phyloP scores from a whole-genome alignment of 2,113 vertebrate genomes.

The Pica pica region DNA sequence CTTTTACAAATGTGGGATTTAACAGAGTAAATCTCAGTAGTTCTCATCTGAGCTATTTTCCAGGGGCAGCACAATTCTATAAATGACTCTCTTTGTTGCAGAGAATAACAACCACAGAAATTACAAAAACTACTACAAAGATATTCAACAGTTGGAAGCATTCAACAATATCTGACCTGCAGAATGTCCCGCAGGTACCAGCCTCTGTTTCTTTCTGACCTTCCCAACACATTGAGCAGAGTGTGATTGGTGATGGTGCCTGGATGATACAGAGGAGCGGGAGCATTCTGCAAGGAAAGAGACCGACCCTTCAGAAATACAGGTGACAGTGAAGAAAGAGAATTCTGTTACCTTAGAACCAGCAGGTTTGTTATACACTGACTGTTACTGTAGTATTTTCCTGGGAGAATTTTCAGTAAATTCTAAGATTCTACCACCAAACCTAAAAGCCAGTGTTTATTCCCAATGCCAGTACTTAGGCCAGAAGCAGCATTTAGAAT shows the following conservation, averaged over 20 bases:
- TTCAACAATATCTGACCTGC: constrained; percentile 70
- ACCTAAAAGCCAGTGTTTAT: not conserved
- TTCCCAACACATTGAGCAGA: constrained; percentile 82
- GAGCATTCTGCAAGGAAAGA: constrained; percentile 68
- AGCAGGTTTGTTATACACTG: not conserved
- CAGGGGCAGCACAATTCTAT: not conserved
- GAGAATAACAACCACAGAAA: not conserved
- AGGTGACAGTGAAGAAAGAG: not conserved
- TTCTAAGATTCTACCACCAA: not conserved
- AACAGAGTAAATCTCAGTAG: not conserved
- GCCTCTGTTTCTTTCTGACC: constrained; percentile 40
- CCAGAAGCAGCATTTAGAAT: not conserved
- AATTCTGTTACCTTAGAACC: not conserved
- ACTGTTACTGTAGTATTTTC: not conserved
- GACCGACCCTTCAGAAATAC: not conserved
- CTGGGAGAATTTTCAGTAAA: not conserved
- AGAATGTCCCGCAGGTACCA: constrained; percentile 81
- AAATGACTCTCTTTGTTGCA: not conserved
- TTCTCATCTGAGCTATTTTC: not conserved
- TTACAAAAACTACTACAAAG: not conserved
- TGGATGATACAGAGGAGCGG: constrained; percentile 68
- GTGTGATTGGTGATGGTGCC: constrained; percentile 78
- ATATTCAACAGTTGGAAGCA: not conserved
- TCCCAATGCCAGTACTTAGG: not conserved
- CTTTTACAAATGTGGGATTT: not conserved